Base-by-base conservation (phyloP, 2,797 vertebrate species). In the Odontamblyopus rebecca region DNA sequence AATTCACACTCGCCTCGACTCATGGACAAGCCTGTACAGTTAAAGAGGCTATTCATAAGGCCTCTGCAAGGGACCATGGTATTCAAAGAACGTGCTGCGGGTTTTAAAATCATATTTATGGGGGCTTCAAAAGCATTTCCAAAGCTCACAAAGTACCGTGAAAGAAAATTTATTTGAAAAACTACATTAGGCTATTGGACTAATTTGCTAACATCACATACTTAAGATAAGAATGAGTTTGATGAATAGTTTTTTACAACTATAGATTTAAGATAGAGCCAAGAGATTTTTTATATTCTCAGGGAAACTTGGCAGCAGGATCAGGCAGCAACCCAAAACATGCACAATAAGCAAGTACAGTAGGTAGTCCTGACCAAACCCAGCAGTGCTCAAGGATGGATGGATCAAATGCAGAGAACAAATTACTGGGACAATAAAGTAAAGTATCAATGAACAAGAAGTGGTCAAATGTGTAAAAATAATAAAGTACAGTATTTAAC, bases 1-100 rank as follows among this genome's bases (percentile, higher is more conserved):
- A 67, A 69, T 62, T 57, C 69, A 59, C 68, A 76, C 73, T 44
- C 2, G 27, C 68, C 60, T 50, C 1, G 27, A 79, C 13, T 56
- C 62, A 19, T 44, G 48, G 51, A 8, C 61, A 78, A 54, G 59
- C 54, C 50, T 61, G 5, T 6, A 57, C 69, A 74, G 60, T 67
- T 38, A 71, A 74, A 70, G 57, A 50, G 35, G 32, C 60, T 13
- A 41, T 70, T 71, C 29, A 69, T 61, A 48, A 56, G 51, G 13
- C 32, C 6, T 26, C 64, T 66, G 44, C 41, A 2, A 29, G 26
- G 27, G 64, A 66, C 15, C 26, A 7, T 65, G 41, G 64, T 50
- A 66, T 51, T 51, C 64, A 9, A 51, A 51, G 26, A 50, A 27
- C 44, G 44, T 9, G 6, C 44, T 66, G 41, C 41, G 13, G 27